phyloP scores from a whole-genome alignment of 1,140 invertebrate species.

The Caenorhabditis inopinata region DNA sequence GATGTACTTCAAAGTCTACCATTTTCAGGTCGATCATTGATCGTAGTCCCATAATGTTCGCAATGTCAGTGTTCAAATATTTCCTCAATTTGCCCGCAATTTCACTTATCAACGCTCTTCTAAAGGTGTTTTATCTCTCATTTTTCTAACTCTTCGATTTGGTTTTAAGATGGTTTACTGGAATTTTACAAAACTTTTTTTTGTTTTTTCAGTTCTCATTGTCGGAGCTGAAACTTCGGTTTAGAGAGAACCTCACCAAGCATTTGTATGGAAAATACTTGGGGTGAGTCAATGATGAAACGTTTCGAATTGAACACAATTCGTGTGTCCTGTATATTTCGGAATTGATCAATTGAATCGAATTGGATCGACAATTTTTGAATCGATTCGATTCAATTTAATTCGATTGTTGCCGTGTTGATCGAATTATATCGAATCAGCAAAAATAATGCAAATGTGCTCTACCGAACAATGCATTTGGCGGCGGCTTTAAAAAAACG shows the following conservation, averaged over 20 bases:
- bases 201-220: constrained; percentile 75
- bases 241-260: constrained; percentile 82
- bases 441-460: too few species aligned
- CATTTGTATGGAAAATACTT: constrained; percentile 87
- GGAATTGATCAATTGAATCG: too few species aligned
- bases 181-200: constrained; percentile 44
- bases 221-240: constrained; percentile 84
- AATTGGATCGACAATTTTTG: too few species aligned
- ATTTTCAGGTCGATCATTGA: constrained; percentile 83
- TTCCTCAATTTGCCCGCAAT: constrained; percentile 68
- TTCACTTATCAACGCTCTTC: constrained; percentile 83
- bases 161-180: constrained; percentile 47
- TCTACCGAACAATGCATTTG: too few species aligned
- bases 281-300: not conserved
- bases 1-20: not conserved
- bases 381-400: too few species aligned
- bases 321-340: too few species aligned
- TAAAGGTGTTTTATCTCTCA: not conserved
- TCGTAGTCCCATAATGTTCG: constrained; percentile 78
- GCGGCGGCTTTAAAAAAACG: too few species aligned
- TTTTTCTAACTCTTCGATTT: constrained; percentile 72
- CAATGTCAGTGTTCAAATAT: constrained; percentile 75
- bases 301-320: too few species aligned
- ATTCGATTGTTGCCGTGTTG: too few species aligned
- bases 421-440: too few species aligned